phyloP scores from a whole-genome alignment of 1,140 invertebrate genomes.

The Manduca sexta region DNA sequence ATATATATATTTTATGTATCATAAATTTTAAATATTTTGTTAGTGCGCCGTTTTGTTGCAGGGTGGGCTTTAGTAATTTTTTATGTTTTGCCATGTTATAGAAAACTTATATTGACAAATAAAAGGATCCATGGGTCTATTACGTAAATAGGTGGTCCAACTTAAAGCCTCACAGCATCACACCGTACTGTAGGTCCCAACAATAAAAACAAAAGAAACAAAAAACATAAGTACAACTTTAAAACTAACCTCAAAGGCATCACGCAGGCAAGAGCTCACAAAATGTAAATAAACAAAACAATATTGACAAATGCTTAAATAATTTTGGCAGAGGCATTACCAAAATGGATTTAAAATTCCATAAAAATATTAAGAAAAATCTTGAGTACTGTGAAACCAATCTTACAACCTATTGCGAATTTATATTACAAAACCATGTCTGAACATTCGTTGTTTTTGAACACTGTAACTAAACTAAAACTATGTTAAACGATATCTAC shows the following conservation, averaged over 20 bases:
- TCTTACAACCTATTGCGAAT: conserved; percentile 27
- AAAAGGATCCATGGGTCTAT: not conserved
- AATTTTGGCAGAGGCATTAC: conserved; percentile 38
- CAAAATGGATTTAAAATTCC: conserved; percentile 33
- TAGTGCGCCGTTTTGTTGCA: no score
- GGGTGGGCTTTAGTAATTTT: no score
- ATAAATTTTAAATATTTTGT: no score
- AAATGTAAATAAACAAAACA: conserved; percentile 21
- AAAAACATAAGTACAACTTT: conserved; percentile 30
- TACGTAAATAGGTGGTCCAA: conserved; percentile 30
- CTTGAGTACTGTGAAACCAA: conserved; percentile 51
- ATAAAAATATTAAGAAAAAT: conserved; percentile 40
- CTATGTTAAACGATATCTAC: conserved; percentile 6
- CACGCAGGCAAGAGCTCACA: conserved; percentile 52
- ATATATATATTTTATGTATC: no score
- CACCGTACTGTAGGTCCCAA: no score
- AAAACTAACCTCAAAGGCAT: conserved; percentile 38
- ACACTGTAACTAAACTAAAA: conserved; percentile 37
- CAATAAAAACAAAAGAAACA: conserved; percentile 8
- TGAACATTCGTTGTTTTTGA: conserved; percentile 45
- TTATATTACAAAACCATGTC: not conserved
- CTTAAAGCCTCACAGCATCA: conserved; percentile 29
- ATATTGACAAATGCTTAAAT: not conserved
- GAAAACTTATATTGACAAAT: conserved; percentile 3
- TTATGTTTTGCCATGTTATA: conserved; percentile 1